Conservation (phyloP, 2,888 invertebrate species). For the Falcaria lacertinaria region DNA sequence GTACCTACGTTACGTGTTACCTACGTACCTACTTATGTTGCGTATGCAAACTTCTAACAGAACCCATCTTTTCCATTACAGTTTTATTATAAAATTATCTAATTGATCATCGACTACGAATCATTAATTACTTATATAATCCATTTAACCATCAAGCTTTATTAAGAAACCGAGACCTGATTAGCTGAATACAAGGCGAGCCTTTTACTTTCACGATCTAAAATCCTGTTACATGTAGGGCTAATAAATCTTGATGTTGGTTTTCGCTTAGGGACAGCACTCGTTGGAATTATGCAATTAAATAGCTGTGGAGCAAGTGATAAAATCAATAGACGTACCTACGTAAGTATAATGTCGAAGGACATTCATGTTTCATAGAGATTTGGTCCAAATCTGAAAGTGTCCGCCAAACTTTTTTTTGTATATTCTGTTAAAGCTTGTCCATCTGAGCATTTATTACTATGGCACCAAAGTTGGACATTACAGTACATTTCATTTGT, state of each 20-base stretch:
- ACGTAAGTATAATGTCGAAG: too few relatives aligned
- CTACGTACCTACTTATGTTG: too few relatives aligned
- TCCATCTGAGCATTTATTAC: too few relatives aligned
- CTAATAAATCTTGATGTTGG: conserved; percentile 21
- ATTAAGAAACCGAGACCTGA: conserved; percentile 20
- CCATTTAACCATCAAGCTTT: conserved; percentile 28
- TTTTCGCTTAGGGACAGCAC: conserved; percentile 2
- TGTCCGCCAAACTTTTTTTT: too few relatives aligned
- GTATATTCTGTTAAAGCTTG: too few relatives aligned
- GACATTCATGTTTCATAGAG: too few relatives aligned
- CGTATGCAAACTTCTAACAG: conserved; percentile 5
- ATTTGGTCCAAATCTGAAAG: too few relatives aligned
- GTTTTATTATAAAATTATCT: conserved; percentile 20
- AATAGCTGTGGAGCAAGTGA: conserved; percentile 11
- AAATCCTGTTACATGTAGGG: conserved; percentile 27
- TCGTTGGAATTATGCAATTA: conserved; percentile 25
- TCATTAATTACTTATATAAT: conserved; percentile 30
- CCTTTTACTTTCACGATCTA: conserved; percentile 40
- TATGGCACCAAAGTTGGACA: too few relatives aligned
- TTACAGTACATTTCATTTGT: too few relatives aligned
- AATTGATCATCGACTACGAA: conserved; percentile 26
- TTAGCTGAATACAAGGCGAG: conserved; percentile 16
- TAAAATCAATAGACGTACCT: neutral
- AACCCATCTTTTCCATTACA: conserved; percentile 27
- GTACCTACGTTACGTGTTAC: too few relatives aligned